Conservation (phyloP, 1,140 invertebrate species). For the Zaprionus inermis region DNA sequence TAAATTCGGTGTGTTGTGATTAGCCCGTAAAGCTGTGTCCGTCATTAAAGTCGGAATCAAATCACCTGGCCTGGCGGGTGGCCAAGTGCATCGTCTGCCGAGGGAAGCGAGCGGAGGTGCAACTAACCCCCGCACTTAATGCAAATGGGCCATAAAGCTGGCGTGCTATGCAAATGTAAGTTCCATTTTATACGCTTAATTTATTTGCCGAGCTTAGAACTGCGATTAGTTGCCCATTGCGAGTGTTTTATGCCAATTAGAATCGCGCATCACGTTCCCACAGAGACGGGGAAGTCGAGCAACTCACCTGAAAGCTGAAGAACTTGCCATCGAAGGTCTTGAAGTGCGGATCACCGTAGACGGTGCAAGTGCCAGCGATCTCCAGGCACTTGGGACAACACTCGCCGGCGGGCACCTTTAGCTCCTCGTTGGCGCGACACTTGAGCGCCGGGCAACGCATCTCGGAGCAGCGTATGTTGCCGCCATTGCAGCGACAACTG, state of each 20-base stretch:
- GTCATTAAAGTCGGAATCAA: conserved; percentile 14
- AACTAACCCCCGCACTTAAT: conserved; percentile 6
- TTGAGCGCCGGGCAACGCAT: conserved; percentile 89
- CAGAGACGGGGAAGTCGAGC: conserved; percentile 13
- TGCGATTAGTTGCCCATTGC: conserved; percentile 5
- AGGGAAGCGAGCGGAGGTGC: not conserved
- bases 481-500: conserved; percentile 91
- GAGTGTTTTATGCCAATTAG: conserved; percentile 27
- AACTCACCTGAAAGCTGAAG: conserved; percentile 92
- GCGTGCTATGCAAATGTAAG: conserved; percentile 36
- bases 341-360: conserved; percentile 97
- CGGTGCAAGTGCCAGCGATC: conserved; percentile 94
- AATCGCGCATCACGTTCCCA: conserved; percentile 17
- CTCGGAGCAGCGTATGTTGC: conserved; percentile 91
- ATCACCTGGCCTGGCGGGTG: conserved; percentile 18
- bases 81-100: not conserved
- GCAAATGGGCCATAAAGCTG: conserved; percentile 37
- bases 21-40: conserved; percentile 1
- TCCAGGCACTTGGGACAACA: conserved; percentile 95
- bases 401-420: conserved; percentile 89
- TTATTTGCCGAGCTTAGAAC: conserved; percentile 21
- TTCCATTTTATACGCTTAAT: conserved; percentile 19
- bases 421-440: conserved; percentile 90
- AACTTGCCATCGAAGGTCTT: conserved; percentile 96
- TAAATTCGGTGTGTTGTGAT: conserved; percentile 13